Base-by-base conservation (phyloP, 1,140 invertebrate genomes). In the Brachionus paranguensis region DNA sequence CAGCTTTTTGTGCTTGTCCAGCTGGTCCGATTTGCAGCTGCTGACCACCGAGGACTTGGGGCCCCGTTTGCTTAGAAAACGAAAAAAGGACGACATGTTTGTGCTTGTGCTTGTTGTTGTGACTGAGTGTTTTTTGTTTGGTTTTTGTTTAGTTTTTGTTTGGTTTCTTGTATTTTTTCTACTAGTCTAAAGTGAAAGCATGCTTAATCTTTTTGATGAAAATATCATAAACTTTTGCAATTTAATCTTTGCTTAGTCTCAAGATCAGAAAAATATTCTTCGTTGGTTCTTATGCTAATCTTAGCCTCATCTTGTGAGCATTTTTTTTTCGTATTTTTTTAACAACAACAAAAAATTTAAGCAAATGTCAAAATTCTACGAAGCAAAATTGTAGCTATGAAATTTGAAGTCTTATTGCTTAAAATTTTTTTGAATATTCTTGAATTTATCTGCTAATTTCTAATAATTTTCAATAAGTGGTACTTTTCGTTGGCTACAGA, bases 81-180 rank as follows among this genome's bases (percentile, higher is more conserved):
- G 60, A 72, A 84, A 84, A 72, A 84, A 84, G 0, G 81, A 84
- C 7, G 64, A 47, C 81, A 84, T 84, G 33, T 37, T 33, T n/a
- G n/a, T n/a, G n/a, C n/a, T n/a, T n/a, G n/a, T n/a, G n/a, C n/a
- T n/a, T n/a, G n/a, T n/a, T n/a, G n/a, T n/a, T n/a, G n/a, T n/a
- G n/a, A n/a, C n/a, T n/a, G n/a, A n/a, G 27, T 29, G 27, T 2
- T 29, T 29, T 29, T 29, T 29, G 2, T 3, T 29, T 29, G 3
- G 27, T 29, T 29, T 29, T 1, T 2, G 2, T 70, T 64, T 65
- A n/a, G n/a, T 27, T 14, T 68, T 72, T 72, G 6, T 76, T 50
- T 50, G 0, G 17, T 17, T 17, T 17, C 6, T 55, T 55, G n/a
- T n/a, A n/a, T 5, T n/a, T 55, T 17, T 17, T 60, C 53, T 27